phyloP scores from a whole-genome alignment of 2,888 invertebrate genomes.

The Dromius quadrimaculatus region DNA sequence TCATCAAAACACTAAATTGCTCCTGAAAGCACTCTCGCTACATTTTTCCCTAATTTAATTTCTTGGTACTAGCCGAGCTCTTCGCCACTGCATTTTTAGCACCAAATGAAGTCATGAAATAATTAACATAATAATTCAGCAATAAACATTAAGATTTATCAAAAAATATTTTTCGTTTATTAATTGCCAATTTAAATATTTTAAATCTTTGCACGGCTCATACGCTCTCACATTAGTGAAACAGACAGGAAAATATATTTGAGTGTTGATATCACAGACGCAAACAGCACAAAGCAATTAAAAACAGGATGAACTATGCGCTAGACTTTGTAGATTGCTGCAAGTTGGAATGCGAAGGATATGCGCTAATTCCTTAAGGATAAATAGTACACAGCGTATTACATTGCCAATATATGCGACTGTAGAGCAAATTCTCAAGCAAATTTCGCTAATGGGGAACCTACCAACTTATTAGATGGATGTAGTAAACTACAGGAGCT shows the following conservation, averaged over 20 bases:
- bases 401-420: constrained; percentile 14
- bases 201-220: constrained; percentile 29
- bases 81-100: not conserved
- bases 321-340: not conserved
- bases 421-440: not conserved
- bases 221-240: constrained; percentile 45
- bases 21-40: constrained; percentile 1
- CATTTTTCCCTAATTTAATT: not conserved
- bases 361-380: constrained; percentile 16
- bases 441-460: too few relatives aligned
- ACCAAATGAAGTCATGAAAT: too few relatives aligned
- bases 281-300: constrained; percentile 30
- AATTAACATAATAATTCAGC: constrained; percentile 24
- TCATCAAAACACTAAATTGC: constrained; percentile 4
- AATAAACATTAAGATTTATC: constrained; percentile 12
- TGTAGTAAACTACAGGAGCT: too few relatives aligned
- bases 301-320: constrained; percentile 35
- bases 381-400: not conserved
- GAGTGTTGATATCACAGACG: constrained; percentile 10
- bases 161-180: too few relatives aligned
- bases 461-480: too few relatives aligned
- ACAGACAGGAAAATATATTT: constrained; percentile 40
- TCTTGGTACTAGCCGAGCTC: not conserved
- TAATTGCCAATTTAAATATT: constrained; percentile 48
- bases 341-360: constrained; percentile 24